A percentile compares a stretch with the other conserved stretches of the same genome.
These are phyloP conservation scores for Syngnathoides biaculeatus DNA, from an alignment of 2,113 vertebrate species.

Conservation along the genomic window DNA sequence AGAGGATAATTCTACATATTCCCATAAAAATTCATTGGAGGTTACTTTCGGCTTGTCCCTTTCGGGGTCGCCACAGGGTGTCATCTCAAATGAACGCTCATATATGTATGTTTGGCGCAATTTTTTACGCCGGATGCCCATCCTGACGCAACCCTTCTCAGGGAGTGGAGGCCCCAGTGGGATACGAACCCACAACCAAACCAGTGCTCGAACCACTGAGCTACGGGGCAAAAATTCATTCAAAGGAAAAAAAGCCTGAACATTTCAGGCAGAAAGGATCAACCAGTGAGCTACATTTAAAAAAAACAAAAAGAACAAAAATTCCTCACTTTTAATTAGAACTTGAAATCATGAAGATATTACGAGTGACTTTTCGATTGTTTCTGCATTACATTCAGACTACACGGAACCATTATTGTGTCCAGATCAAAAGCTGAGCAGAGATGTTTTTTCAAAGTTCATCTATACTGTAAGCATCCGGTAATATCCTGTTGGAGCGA, in stretches of 20 bases:
- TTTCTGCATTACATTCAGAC: background rate
- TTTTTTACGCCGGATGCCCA: no score
- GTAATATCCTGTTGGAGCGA: background rate
- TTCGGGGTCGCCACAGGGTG: no score
- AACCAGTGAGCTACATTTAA: background rate
- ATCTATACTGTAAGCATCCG: no score
- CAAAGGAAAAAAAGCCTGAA: conserved; percentile 12
- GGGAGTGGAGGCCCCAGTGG: no score
- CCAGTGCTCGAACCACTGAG: no score
- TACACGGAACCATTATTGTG: background rate
- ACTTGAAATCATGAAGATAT: background rate
- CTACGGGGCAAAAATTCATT: no score
- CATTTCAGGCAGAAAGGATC: background rate
- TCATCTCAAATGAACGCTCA: no score
- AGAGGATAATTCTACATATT: background rate
- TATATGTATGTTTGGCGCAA: no score
- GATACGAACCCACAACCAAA: no score
- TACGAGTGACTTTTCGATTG: background rate
- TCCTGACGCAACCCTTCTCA: no score
- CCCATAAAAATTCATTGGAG: background rate
- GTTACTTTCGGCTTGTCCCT: no score
- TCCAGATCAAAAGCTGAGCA: background rate
- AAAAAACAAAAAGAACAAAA: background rate
- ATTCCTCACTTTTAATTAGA: background rate
- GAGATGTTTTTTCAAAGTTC: no score